phyloP scores from a whole-genome alignment of 2,888 invertebrate genomes.

The Chromoteleia sp. region DNA sequence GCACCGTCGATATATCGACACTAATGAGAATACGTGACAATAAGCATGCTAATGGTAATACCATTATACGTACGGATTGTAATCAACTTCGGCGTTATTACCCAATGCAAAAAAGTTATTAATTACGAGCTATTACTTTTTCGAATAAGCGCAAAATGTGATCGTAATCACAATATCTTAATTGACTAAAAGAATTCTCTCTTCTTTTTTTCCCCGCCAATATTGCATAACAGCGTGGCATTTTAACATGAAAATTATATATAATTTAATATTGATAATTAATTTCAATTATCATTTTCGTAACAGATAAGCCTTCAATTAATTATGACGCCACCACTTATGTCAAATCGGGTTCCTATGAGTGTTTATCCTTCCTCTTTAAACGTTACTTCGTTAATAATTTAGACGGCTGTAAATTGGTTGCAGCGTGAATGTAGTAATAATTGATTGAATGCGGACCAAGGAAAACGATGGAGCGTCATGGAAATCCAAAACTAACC shows the following conservation, averaged over 20 bases:
- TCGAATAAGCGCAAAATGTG: constrained; percentile 39
- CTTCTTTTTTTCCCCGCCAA: constrained; percentile 24
- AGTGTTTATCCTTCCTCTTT: constrained; percentile 33
- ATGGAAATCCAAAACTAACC: constrained; percentile 72
- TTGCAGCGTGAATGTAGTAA: neutral
- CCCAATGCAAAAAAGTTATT: constrained; percentile 40
- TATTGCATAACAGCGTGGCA: constrained; percentile 33
- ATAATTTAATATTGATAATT: constrained; percentile 38
- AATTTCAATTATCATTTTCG: constrained; percentile 46
- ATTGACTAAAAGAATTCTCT: constrained; percentile 34
- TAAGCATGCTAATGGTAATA: constrained; percentile 42
- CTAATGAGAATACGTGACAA: constrained; percentile 54
- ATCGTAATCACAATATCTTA: constrained; percentile 55
- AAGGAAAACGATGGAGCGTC: constrained; percentile 50
- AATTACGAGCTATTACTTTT: constrained; percentile 40
- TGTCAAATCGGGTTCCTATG: constrained; percentile 23
- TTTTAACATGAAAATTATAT: constrained; percentile 45
- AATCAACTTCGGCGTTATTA: constrained; percentile 19
- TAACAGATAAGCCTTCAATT: constrained; percentile 37
- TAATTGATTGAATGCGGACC: neutral
- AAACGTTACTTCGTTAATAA: constrained; percentile 22
- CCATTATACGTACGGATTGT: too few species aligned
- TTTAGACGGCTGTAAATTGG: neutral
- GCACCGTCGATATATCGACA: constrained; percentile 11
- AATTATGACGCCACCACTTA: constrained; percentile 37